A percentile compares a stretch with the other conserved stretches of the same genome.
These are phyloP conservation scores for Drosophila meridionalis DNA, from an alignment of 2,888 invertebrate genomes.

Conservation along the genomic window DNA sequence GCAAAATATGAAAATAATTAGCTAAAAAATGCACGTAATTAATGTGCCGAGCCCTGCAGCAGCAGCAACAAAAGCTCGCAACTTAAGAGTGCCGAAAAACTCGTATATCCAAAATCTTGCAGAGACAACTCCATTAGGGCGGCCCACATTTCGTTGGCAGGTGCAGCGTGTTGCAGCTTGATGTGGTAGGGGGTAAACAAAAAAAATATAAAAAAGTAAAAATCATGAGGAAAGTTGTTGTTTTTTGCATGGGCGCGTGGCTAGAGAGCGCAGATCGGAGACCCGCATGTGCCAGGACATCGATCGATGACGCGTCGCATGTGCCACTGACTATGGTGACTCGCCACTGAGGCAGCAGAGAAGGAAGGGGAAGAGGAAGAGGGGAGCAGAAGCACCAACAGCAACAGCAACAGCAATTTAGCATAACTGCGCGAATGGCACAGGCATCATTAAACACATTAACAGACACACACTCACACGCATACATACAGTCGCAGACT, in stretches of 20 bases:
- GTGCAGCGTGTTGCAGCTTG: constrained; percentile 50
- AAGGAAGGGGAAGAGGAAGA: not conserved
- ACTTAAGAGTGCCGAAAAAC: constrained; percentile 21
- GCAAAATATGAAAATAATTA: constrained; percentile 68
- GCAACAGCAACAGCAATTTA: constrained; percentile 62
- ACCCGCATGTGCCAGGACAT: constrained; percentile 58
- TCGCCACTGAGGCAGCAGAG: constrained; percentile 4
- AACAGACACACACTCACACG: constrained; percentile 57
- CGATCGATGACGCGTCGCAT: constrained; percentile 63
- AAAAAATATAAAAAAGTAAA: constrained; percentile 29
- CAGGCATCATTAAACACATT: constrained; percentile 79
- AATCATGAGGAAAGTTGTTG: constrained; percentile 69
- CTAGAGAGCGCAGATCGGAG: constrained; percentile 37
- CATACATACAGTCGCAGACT: constrained; percentile 16
- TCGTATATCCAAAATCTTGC: constrained; percentile 39
- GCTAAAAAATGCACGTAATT: constrained; percentile 44
- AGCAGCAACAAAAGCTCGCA: constrained; percentile 6
- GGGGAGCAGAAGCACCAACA: not conserved
- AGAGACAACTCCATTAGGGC: constrained; percentile 77
- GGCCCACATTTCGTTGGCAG: constrained; percentile 70
- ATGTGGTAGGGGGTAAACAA: constrained; percentile 24
- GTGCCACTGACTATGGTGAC: constrained; percentile 36
- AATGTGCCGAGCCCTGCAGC: constrained; percentile 50
- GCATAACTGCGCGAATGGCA: constrained; percentile 74
- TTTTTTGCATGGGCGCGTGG: constrained; percentile 49